Conservation (phyloP, 2,113 vertebrate genomes). For the Erinaceus europaeus region DNA sequence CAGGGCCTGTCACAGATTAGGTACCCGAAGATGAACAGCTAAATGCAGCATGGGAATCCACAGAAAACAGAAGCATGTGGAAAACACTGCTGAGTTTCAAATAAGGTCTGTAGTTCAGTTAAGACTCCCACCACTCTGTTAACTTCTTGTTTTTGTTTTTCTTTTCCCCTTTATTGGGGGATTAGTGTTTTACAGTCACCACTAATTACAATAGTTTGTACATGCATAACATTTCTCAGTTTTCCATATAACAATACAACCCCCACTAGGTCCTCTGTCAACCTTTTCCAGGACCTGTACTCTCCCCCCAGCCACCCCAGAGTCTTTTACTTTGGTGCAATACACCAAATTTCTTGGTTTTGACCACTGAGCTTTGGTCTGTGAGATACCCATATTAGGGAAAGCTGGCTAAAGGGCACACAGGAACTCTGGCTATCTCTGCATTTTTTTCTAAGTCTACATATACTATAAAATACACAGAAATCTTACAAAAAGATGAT, state of each 20-base stretch:
- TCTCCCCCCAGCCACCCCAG: no score
- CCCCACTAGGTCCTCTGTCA: no score
- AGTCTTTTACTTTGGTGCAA: no score
- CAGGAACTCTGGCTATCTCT: fast-evolving
- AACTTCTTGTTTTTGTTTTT: no score
- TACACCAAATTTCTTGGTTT: background rate
- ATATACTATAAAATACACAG: conserved; percentile 2
- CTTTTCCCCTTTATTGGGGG: no score
- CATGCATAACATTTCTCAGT: no score
- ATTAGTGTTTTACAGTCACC: no score
- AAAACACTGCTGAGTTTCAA: background rate
- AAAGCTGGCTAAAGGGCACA: background rate
- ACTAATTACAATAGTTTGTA: no score
- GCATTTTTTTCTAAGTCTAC: background rate
- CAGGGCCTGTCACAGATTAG: background rate
- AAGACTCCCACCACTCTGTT: no score
- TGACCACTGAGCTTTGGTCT: fast-evolving
- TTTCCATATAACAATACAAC: no score
- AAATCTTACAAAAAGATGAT: background rate
- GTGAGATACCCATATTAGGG: background rate
- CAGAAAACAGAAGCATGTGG: background rate
- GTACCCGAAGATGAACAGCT: background rate
- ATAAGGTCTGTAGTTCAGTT: no score
- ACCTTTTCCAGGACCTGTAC: no score
- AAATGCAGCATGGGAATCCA: background rate